A percentile compares a stretch with the other conserved stretches of the same genome.
Evolutionary conservation across 2,113 vertebrate genomes (phyloP).

Genomic region (Calidris pugnax): DNA sequence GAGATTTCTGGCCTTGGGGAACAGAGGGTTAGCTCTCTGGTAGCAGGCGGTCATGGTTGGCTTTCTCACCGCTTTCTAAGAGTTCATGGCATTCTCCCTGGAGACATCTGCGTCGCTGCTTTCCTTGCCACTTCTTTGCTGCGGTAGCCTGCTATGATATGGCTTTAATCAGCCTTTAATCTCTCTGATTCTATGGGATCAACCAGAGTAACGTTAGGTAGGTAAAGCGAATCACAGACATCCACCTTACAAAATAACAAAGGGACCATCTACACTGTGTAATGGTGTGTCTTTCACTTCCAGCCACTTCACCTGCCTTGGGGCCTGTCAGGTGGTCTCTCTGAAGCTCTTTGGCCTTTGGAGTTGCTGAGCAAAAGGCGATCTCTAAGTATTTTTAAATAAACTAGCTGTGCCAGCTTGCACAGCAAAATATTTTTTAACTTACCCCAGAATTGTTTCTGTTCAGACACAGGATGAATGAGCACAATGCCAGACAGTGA

Average conservation of each 20-base stretch:
- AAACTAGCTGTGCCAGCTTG: not conserved
- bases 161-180: too few relatives aligned
- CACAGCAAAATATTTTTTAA: not conserved
- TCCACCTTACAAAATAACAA: not conserved
- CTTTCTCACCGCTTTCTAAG: not conserved
- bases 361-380: not conserved
- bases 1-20: not conserved
- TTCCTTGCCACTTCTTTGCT: not conserved
- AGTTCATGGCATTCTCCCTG: not conserved
- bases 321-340: not conserved
- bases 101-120: accelerated
- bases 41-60: not conserved
- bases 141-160: not conserved
- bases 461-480: not conserved
- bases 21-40: not conserved
- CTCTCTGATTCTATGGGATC: not conserved
- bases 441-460: not conserved
- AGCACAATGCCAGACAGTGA: not conserved
- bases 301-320: not conserved
- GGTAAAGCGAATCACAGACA: not conserved
- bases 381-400: not conserved
- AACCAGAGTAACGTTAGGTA: not conserved
- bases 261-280: not conserved
- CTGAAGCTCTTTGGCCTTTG: not conserved
- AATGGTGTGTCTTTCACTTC: not conserved